Evolutionary conservation across 1,140 invertebrate species (phyloP).

Genomic region (Orius insidiosus): DNA sequence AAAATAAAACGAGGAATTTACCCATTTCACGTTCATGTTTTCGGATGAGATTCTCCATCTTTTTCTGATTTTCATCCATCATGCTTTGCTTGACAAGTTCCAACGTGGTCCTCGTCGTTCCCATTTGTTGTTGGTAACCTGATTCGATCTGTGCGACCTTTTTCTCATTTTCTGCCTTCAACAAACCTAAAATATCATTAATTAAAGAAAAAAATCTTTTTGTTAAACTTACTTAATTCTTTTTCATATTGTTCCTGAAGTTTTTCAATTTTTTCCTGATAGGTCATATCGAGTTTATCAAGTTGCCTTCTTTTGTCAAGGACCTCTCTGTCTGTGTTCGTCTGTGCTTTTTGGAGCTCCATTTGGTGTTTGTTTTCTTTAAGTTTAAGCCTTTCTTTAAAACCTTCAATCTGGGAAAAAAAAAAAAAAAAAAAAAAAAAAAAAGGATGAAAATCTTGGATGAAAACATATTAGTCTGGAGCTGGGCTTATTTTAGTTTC

Average conservation of each 20-base stretch:
- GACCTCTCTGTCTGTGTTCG: conserved; percentile 32
- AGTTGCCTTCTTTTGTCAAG: conserved; percentile 35
- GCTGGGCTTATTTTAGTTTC: conserved; percentile 2
- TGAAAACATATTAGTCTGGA: too few relatives aligned
- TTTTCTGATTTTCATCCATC: conserved; percentile 27
- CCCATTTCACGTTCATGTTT: conserved; percentile 29
- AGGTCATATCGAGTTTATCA: conserved; percentile 34
- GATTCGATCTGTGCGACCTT: conserved; percentile 26
- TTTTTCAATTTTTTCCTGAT: conserved; percentile 37
- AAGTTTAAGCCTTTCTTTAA: conserved; percentile 33
- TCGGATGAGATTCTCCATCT: conserved; percentile 25
- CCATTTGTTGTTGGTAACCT: conserved; percentile 25
- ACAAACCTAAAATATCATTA: conserved; percentile 21
- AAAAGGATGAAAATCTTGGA: too few relatives aligned
- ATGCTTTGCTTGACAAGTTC: conserved; percentile 31
- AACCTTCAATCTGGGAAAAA: conserved; percentile 30
- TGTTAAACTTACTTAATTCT: conserved; percentile 33
- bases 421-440: not conserved
- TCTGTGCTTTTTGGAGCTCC: conserved; percentile 34
- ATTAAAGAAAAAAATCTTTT: not conserved
- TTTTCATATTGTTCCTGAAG: conserved; percentile 33
- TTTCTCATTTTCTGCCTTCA: conserved; percentile 25
- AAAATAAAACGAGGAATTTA: too few relatives aligned
- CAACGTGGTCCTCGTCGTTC: conserved; percentile 25
- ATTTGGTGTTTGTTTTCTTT: conserved; percentile 35